Conservation (phyloP, 1,140 invertebrate species). For the Brachionus sp. region DNA sequence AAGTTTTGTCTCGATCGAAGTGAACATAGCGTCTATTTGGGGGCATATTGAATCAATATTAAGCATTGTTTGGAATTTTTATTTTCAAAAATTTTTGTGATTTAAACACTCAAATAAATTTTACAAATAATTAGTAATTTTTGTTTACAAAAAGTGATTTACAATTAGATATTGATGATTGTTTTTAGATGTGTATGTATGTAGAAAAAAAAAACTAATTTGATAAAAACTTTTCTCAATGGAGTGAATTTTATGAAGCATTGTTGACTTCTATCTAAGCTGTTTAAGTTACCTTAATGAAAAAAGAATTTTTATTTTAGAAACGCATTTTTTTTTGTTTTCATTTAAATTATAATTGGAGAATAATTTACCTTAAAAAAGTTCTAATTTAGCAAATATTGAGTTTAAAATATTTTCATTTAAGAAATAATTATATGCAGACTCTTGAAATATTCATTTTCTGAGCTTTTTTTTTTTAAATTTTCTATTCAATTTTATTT, state of each 20-base stretch:
- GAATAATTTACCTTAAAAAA: neutral
- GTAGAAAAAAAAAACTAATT: neutral
- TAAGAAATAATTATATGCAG: neutral
- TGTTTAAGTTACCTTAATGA: neutral
- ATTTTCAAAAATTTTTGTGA: neutral
- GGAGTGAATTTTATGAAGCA: neutral
- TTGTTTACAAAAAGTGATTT: neutral
- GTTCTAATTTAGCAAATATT: neutral
- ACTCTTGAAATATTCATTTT: neutral
- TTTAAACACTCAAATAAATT: neutral
- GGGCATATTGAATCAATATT: neutral
- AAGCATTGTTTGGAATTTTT: neutral
- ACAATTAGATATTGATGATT: neutral
- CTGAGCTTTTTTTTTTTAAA: too few relatives aligned
- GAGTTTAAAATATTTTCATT: neutral
- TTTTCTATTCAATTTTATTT: too few relatives aligned
- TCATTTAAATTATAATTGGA: neutral
- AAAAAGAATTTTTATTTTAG: constrained; percentile 1
- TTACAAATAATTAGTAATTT: neutral
- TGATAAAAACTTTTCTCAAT: neutral
- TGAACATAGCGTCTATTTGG: neutral
- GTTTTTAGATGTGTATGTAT: neutral
- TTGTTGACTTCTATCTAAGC: neutral
- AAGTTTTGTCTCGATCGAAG: neutral
- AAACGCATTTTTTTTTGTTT: neutral